These are phyloP conservation scores for Chaetodon trifasciatus DNA, from an alignment of 2,797 vertebrate species.

Conservation along the genomic window DNA sequence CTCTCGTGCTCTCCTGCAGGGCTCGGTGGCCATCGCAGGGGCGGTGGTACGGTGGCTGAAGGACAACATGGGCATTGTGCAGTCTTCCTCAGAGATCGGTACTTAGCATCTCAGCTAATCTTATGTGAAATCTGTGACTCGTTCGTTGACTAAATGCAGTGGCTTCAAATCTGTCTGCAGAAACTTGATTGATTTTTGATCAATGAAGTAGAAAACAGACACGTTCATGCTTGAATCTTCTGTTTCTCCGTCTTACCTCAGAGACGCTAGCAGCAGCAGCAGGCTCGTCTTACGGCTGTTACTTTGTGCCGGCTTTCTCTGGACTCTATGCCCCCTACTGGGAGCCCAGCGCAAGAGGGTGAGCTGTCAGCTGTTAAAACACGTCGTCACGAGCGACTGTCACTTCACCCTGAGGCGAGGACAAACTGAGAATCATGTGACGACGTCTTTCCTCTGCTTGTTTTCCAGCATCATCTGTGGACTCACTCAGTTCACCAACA, in stretches of 20 bases:
- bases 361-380: conserved; percentile 66
- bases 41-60: conserved; percentile 96
- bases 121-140: not conserved
- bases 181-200: not conserved
- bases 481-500: conserved; percentile 97
- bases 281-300: conserved; percentile 96
- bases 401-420: not conserved
- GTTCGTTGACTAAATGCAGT: not conserved
- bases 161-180: not conserved
- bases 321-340: conserved; percentile 98
- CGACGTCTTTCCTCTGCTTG: not conserved
- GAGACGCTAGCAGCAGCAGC: conserved; percentile 93
- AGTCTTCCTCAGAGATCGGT: conserved; percentile 93
- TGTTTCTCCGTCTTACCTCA: conserved; percentile 44
- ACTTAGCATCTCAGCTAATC: conserved; percentile 34
- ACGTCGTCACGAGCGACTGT: not conserved
- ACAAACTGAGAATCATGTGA: not conserved
- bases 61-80: conserved; percentile 96
- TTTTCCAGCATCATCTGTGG: conserved; percentile 93
- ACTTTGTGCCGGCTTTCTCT: conserved; percentile 98
- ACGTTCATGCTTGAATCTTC: not conserved
- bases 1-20: conserved; percentile 78
- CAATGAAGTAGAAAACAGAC: not conserved
- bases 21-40: conserved; percentile 97
- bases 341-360: conserved; percentile 97